A percentile compares a stretch with the other conserved stretches of the same genome.
Evolutionary conservation across 2,113 vertebrate genomes (phyloP).

Genomic region (Bostrychus sinensis): DNA sequence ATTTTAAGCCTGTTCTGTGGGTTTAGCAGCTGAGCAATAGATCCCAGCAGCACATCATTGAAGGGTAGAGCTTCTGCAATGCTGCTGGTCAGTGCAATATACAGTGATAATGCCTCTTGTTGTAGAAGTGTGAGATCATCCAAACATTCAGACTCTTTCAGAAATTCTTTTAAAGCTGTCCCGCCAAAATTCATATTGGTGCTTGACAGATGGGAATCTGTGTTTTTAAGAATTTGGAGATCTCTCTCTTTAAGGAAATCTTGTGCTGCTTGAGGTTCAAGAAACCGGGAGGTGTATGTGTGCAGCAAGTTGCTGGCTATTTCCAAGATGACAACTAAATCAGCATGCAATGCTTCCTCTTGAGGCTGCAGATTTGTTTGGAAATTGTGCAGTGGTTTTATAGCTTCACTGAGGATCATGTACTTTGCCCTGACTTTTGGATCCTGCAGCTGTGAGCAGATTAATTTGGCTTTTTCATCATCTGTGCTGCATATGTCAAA

Average conservation of each 20-base stretch:
- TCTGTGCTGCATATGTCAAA: slow-evolving; percentile 56
- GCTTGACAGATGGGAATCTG: slow-evolving; percentile 51
- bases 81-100: slow-evolving; percentile 59
- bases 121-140: slow-evolving; percentile 38
- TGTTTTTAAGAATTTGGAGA: slow-evolving; percentile 55
- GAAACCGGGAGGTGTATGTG: slow-evolving; percentile 71
- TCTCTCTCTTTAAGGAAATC: slow-evolving; percentile 66
- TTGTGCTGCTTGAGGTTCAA: slow-evolving; percentile 63
- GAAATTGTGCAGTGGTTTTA: slow-evolving; percentile 72
- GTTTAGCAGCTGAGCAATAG: slow-evolving; percentile 67
- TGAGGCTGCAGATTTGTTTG: slow-evolving; percentile 54
- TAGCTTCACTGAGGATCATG: slow-evolving; percentile 69
- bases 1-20: slow-evolving; percentile 55
- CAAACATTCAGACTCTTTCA: slow-evolving; percentile 38
- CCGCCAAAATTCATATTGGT: slow-evolving; percentile 54
- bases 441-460: slow-evolving; percentile 68
- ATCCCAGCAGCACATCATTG: slow-evolving; percentile 46
- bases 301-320: slow-evolving; percentile 67
- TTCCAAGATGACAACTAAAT: slow-evolving; percentile 63
- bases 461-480: slow-evolving; percentile 51
- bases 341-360: slow-evolving; percentile 33
- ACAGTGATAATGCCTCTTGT: slow-evolving; percentile 65
- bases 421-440: slow-evolving; percentile 70
- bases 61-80: slow-evolving; percentile 68
- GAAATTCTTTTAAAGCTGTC: slow-evolving; percentile 58